Base-by-base conservation (phyloP, 30 jellyfish, hydroid and myxozoan genomes). In the Aurelia coerulea region DNA sequence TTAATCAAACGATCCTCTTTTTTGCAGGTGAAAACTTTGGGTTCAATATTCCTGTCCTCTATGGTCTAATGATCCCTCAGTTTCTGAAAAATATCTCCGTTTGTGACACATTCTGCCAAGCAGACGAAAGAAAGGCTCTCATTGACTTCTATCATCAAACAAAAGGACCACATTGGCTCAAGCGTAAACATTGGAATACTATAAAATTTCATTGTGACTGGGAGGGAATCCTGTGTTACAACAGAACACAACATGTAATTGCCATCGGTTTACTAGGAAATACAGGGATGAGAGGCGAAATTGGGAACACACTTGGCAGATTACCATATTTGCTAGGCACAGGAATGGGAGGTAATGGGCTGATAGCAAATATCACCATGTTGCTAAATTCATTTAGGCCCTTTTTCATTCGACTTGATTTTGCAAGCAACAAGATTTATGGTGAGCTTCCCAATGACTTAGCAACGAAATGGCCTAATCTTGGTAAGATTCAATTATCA, bases 221-320 rank as follows among this genome's bases (percentile, higher is more conserved):
- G 96, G 96, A 88, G 34, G 96, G 96, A 1, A 39, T 88, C 18
- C 60, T 88, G 16, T 88, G 96, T 66, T 79, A 75, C 85, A 70
- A 53, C 62, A 29, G 85, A 31, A 88, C 88, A 3, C 18, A 11
- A 18, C 90, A 79, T 46, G 83, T 88, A 6, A 70, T 88, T 5
- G 96, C 96, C 16, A 70, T 88, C 62, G 18, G 79, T 4, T 68
- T 88, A 13, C 53, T 69, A 78, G 88, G 83, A 12, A 79, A 88
- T 59, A 68, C 62, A 5, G 90, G 89, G 14, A 88, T 88, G 87
- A 8, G 65, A 13, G 96, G 96, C 37, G 34, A 33, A 19, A 42
- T 42, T 42, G 90, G 88, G 62, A 35, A 17, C 14, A 54, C 79
- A 4, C 82, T 88, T 35, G 88, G 90, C 14, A 35, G 62, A 10